A percentile compares a stretch with the other conserved stretches of the same genome.
Evolutionary conservation across 2,888 invertebrate species (phyloP).

Genomic region (Leptopilina drosophilae): DNA sequence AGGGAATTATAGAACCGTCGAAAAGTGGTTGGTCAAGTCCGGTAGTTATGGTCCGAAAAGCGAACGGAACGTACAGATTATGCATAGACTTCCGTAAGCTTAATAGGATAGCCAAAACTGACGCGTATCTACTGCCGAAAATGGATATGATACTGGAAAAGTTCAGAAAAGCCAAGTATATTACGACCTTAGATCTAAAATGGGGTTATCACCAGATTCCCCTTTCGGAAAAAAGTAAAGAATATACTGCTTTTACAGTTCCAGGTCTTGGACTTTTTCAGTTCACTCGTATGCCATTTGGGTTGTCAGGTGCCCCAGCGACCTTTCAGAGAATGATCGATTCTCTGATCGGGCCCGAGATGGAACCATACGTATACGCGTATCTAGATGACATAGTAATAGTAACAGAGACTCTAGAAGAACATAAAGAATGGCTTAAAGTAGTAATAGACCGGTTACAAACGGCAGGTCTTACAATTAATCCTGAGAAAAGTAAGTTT

Average conservation of each 20-base stretch:
- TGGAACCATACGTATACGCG: neutral
- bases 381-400: too few relatives aligned
- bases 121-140: conserved; percentile 66
- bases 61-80: conserved; percentile 11
- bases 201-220: conserved; percentile 64
- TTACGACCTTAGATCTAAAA: conserved; percentile 65
- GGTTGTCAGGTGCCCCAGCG: neutral
- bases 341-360: neutral
- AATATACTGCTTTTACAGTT: conserved; percentile 65
- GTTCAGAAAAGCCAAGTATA: conserved; percentile 62
- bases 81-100: conserved; percentile 64
- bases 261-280: conserved; percentile 47
- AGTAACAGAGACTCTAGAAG: too few relatives aligned
- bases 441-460: too few relatives aligned
- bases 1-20: conserved; percentile 37
- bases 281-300: neutral
- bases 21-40: conserved; percentile 40
- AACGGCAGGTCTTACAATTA: too few relatives aligned
- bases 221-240: conserved; percentile 50
- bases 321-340: neutral
- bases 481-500: too few relatives aligned
- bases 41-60: conserved; percentile 39
- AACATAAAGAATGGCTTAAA: too few relatives aligned
- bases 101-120: conserved; percentile 63
- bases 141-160: conserved; percentile 63